Conservation (phyloP, 2,113 vertebrate species). For the Myotis brandtii region DNA sequence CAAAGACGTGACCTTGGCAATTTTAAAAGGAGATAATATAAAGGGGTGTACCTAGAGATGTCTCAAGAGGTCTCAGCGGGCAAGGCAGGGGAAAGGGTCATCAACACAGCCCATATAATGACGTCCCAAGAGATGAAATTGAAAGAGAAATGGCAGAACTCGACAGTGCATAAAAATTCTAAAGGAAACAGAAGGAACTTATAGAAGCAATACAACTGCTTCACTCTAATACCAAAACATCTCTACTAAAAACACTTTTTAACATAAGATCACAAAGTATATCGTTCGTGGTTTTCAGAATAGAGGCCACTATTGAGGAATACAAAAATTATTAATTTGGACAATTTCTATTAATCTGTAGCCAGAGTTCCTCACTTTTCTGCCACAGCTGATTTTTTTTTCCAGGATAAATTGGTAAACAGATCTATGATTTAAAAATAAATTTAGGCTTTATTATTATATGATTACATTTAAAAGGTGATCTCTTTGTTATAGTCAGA, state of each 20-base stretch:
- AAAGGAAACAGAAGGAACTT: conserved; percentile 28
- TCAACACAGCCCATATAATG: conserved; percentile 10
- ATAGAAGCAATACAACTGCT: background rate
- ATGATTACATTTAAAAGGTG: background rate
- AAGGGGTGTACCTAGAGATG: conserved; percentile 5
- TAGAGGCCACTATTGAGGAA: background rate
- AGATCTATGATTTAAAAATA: background rate
- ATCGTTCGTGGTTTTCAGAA: background rate
- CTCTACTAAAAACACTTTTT: background rate
- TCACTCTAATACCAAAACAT: background rate
- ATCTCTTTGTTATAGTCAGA: background rate
- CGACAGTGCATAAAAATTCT: background rate
- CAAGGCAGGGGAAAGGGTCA: conserved; percentile 20
- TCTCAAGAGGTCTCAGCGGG: background rate
- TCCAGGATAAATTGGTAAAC: background rate
- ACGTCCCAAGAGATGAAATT: conserved; percentile 52
- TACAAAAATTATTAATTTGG: background rate
- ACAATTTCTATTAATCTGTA: background rate
- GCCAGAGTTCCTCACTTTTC: background rate
- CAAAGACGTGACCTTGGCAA: conserved; percentile 33
- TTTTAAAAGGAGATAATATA: conserved; percentile 35
- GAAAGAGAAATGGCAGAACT: conserved; percentile 41
- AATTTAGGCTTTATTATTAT: background rate
- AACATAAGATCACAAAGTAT: background rate
- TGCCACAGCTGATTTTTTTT: background rate